phyloP scores from a whole-genome alignment of 1,140 invertebrate species.

The Drosophila tani region DNA sequence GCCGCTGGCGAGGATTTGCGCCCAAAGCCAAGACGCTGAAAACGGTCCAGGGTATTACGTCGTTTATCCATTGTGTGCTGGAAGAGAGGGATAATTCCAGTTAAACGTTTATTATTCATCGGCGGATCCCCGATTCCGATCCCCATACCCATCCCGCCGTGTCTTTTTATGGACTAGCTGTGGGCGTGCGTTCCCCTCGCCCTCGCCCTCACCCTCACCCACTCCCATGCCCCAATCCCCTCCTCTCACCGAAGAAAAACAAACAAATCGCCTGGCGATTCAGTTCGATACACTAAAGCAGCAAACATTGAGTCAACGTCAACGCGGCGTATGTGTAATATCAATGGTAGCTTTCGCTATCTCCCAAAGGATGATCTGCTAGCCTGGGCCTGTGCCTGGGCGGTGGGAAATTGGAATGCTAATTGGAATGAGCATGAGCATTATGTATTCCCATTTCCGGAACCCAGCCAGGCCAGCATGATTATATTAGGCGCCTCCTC shows the following conservation, averaged over 20 bases:
- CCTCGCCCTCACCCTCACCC: neutral
- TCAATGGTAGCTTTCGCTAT: constrained; percentile 10
- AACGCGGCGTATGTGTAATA: constrained; percentile 58
- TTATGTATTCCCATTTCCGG: constrained; percentile 38
- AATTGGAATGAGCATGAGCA: constrained; percentile 32
- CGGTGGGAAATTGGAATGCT: constrained; percentile 4
- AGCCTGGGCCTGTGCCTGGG: neutral
- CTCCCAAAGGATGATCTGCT: constrained; percentile 23
- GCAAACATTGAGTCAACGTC: constrained; percentile 44
- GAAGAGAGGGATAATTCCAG: constrained; percentile 30
- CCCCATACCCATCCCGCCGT: constrained; percentile 8
- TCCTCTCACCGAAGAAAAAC: constrained; percentile 41
- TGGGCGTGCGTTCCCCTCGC: constrained; percentile 33
- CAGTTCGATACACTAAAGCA: constrained; percentile 37
- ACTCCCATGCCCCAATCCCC: constrained; percentile 1
- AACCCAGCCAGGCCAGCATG: constrained; percentile 29
- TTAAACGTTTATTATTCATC: constrained; percentile 48
- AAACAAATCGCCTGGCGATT: constrained; percentile 47
- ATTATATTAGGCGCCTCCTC: constrained; percentile 52
- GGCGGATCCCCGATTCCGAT: constrained; percentile 28
- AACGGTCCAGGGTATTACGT: constrained; percentile 90
- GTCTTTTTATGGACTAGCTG: constrained; percentile 56
- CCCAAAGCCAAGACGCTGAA: constrained; percentile 91
- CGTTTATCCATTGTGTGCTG: constrained; percentile 83
- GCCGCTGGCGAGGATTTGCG: constrained; percentile 84